Percentiles rank a stretch among this genome's conserved stretches.
phyloP scores from a whole-genome alignment of 2,113 vertebrate species.

The Tauraco erythrolophus region DNA sequence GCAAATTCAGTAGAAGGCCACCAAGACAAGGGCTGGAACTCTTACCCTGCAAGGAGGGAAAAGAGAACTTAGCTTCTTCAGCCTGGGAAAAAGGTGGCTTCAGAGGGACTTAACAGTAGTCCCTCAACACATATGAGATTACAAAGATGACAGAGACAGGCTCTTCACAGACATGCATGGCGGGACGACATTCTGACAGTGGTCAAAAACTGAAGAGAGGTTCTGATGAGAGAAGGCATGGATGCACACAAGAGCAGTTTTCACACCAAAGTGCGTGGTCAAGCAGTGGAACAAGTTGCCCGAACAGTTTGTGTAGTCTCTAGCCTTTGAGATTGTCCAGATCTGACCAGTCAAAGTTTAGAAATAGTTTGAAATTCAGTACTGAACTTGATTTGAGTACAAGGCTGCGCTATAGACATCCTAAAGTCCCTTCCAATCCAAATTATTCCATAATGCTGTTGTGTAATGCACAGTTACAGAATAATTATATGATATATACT shows the following conservation, averaged over 20 bases:
- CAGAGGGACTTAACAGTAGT: background rate
- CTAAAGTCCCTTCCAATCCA: background rate
- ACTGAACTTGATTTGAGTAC: background rate
- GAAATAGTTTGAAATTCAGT: background rate
- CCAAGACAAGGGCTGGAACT: background rate
- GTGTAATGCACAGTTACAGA: background rate
- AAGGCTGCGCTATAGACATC: background rate
- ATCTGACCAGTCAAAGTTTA: background rate
- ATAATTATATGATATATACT: background rate
- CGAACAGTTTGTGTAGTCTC: background rate
- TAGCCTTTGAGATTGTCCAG: background rate
- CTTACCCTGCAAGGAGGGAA: background rate
- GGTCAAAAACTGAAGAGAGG: background rate
- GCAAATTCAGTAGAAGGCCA: background rate
- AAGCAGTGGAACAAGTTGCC: background rate
- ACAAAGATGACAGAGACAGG: background rate
- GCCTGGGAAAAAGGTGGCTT: background rate
- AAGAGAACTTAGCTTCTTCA: background rate
- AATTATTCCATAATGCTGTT: background rate
- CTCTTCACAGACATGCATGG: background rate
- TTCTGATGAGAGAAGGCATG: background rate
- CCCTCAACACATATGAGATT: rapidly evolving
- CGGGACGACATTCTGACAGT: background rate
- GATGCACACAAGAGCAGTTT: background rate
- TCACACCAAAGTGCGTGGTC: background rate